Evolutionary conservation across 2,888 invertebrate species (phyloP).

Genomic region (Yponomeuta cagnagella): DNA sequence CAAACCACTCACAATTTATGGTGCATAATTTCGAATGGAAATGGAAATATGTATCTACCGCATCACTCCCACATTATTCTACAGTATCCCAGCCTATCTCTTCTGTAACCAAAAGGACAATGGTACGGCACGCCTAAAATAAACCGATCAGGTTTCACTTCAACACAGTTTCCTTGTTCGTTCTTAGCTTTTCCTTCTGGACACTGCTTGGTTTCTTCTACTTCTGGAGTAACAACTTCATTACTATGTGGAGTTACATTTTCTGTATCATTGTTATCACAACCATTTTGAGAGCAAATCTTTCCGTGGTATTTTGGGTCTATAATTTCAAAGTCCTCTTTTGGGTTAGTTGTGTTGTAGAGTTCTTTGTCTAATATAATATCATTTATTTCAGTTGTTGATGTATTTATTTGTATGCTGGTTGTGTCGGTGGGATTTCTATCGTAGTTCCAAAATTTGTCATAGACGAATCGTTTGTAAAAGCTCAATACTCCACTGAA

Average conservation of each 20-base stretch:
- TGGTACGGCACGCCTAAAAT: constrained; percentile 53
- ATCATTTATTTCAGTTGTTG: constrained; percentile 19
- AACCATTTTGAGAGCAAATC: constrained; percentile 17
- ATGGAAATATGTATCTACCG: background rate
- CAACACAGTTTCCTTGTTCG: constrained; percentile 38
- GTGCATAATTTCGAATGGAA: too few relatives aligned
- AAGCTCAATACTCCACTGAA: constrained; percentile 42
- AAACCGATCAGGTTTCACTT: constrained; percentile 36
- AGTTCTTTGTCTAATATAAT: background rate
- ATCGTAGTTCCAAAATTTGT: constrained; percentile 27
- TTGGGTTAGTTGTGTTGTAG: constrained; percentile 27
- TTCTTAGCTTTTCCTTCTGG: constrained; percentile 37
- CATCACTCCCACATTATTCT: constrained; percentile 34
- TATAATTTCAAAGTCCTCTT: constrained; percentile 53
- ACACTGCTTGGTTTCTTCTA: constrained; percentile 28
- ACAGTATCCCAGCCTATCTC: constrained; percentile 51
- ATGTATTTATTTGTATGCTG: background rate
- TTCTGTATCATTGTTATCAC: background rate
- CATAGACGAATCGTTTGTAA: constrained; percentile 49
- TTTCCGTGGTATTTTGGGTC: constrained; percentile 51
- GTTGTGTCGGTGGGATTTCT: constrained; percentile 16
- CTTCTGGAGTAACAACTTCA: constrained; percentile 17
- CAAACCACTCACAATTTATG: too few relatives aligned
- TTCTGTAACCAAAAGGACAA: constrained; percentile 53
- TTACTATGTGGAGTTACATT: background rate